These are phyloP conservation scores for Heliocidaris tuberculata DNA, from an alignment of 35 echinoderm and acorn worm genomes.

Conservation along the genomic window DNA sequence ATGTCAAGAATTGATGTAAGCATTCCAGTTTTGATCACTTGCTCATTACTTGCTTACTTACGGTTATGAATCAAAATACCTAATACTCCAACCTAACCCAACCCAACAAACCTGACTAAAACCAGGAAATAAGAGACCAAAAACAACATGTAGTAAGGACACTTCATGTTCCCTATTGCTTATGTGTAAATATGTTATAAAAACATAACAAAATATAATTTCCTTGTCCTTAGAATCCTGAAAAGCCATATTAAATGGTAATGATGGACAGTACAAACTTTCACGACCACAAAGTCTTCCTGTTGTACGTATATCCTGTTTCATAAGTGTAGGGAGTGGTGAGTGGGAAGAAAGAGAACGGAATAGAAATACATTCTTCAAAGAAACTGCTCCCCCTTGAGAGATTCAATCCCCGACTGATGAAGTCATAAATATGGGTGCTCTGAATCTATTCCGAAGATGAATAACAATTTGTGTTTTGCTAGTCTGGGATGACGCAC, in stretches of 20 bases:
- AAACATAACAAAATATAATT: background rate
- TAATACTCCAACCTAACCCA: background rate
- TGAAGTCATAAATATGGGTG: background rate
- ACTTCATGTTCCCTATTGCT: background rate
- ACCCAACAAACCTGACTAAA: background rate
- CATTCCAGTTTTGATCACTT: background rate
- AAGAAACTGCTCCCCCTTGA: background rate
- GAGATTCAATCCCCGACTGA: background rate
- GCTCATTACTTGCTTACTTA: background rate
- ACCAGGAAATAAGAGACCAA: background rate
- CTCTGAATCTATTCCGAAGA: background rate
- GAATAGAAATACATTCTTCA: background rate
- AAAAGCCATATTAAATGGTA: background rate
- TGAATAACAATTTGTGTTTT: conserved; percentile 19
- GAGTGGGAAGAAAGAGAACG: background rate
- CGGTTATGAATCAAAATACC: background rate
- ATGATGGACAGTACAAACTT: no score
- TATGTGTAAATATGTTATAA: background rate
- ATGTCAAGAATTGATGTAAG: no score
- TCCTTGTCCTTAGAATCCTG: background rate
- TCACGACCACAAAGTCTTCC: background rate
- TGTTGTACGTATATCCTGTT: background rate
- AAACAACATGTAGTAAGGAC: background rate
- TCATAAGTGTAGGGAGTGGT: background rate
- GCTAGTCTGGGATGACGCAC: background rate